Evolutionary conservation across 35 echinoderm and acorn worm species (phyloP), one percentile per base, ranked within the genome.

Genomic region (Stichopus chloronotus): DNA sequence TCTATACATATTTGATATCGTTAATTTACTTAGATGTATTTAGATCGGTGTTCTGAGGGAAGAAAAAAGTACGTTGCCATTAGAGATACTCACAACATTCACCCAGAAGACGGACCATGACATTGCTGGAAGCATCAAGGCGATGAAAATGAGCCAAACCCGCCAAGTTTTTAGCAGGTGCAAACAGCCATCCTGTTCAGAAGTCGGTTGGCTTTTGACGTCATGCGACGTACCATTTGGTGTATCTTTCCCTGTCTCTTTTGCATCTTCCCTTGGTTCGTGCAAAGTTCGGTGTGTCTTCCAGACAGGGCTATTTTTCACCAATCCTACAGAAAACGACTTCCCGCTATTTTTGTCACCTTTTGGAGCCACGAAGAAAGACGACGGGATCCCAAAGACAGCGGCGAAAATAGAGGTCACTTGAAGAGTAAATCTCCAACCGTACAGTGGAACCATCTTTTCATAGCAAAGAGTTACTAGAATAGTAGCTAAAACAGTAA

Each of bases 91-190:
- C 58, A 85, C 82, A 58, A 85, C 57, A 25, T 85, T 85, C 21
- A 85, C 55, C 82, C 82, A 85, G 24, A 58, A 85, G 20, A 85
- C 82, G 55, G 82, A 85, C 82, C 82, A 85, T 9, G 55, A 85
- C 82, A 85, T 85, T 9, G 82, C 82, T 58, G 82, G 82, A 59
- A 85, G 58, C 55, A 85, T 22, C 17, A 85, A n/a, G 5, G 82
- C 82, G 14, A 57, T 20, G 16, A 85, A 58, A n/a, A 85, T 85
- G 10, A 85, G 4, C 82, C 82, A 85, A 8, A 23, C 9, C 82
- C 82, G 0, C 82, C 82, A 58, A 12, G 58, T 7, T 9, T 21
- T 55, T 9, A 19, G 58, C 55, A 85, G 3, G 8, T 58, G 55
- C 55, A 85, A 10, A 53, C 82, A 85, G 55, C 56, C 58, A 7